phyloP scores from a whole-genome alignment of 2,797 vertebrate species.

The Sebastes melanostomus region DNA sequence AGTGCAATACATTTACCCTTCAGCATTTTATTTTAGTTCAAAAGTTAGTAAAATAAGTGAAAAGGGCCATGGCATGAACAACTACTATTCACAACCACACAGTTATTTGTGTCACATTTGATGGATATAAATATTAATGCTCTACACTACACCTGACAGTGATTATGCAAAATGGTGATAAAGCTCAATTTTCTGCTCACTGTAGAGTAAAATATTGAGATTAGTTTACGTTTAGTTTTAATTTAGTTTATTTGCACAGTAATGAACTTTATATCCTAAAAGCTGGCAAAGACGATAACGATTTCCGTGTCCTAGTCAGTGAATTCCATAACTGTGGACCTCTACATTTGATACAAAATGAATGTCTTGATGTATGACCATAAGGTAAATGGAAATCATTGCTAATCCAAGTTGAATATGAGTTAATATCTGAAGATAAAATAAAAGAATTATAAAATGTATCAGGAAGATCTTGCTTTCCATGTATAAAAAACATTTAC shows the following conservation, averaged over 20 bases:
- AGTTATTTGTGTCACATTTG: not conserved
- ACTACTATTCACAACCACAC: not conserved
- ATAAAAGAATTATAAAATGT: not conserved
- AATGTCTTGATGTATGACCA: not conserved
- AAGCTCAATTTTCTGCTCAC: not conserved
- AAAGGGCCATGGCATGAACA: not conserved
- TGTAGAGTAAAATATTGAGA: not conserved
- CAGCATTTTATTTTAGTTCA: not conserved
- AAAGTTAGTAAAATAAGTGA: not conserved
- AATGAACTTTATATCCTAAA: not conserved
- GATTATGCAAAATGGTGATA: not conserved
- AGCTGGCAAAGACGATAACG: not conserved
- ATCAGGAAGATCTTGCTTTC: not conserved
- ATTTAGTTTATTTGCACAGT: not conserved
- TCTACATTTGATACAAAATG: not conserved
- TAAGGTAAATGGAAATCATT: too few relatives aligned
- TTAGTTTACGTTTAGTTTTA: too few relatives aligned
- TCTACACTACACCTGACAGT: not conserved
- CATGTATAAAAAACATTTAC: not conserved
- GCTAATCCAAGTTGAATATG: too few relatives aligned
- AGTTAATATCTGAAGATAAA: not conserved
- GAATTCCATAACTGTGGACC: not conserved
- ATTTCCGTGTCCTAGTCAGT: not conserved
- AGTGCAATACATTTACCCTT: not conserved
- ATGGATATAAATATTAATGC: not conserved